phyloP scores from a whole-genome alignment of 1,140 invertebrate genomes.

The Planococcus citri region DNA sequence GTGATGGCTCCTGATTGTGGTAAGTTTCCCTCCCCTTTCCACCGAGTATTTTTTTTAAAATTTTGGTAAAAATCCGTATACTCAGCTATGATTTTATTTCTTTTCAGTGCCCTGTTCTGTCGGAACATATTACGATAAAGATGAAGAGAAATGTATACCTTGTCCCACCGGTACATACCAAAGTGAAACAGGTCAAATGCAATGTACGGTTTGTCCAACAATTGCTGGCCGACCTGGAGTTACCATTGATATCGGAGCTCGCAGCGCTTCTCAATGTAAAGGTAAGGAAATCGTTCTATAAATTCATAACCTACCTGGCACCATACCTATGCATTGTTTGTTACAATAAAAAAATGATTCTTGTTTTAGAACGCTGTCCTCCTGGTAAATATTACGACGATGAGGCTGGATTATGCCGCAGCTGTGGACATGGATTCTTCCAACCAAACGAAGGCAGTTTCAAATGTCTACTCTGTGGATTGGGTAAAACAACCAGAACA shows the following conservation, averaged over 20 bases:
- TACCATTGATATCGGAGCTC: conserved; percentile 70
- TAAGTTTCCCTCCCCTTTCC: conserved; percentile 35
- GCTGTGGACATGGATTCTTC: conserved; percentile 88
- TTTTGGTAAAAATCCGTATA: background rate
- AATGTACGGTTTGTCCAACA: conserved; percentile 74
- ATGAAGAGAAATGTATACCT: conserved; percentile 59
- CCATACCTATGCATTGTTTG: background rate
- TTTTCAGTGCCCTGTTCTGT: conserved; percentile 78
- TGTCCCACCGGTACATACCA: conserved; percentile 88
- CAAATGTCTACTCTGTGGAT: conserved; percentile 72
- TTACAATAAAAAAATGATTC: background rate
- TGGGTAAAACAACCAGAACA: conserved; percentile 85
- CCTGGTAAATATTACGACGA: conserved; percentile 86
- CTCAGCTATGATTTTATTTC: background rate
- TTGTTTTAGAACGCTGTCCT: conserved; percentile 62
- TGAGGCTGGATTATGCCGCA: conserved; percentile 65
- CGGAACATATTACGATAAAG: conserved; percentile 72
- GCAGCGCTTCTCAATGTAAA: conserved; percentile 80
- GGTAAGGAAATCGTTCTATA: conserved; percentile 38
- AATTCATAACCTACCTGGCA: no score
- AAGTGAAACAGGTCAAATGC: conserved; percentile 77
- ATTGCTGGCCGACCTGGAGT: conserved; percentile 77
- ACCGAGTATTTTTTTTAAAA: background rate
- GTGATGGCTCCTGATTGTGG: conserved; percentile 81
- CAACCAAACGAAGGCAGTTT: conserved; percentile 86